Base-by-base conservation (phyloP, 2,797 vertebrate genomes). In the Knipowitschia caucasica region DNA sequence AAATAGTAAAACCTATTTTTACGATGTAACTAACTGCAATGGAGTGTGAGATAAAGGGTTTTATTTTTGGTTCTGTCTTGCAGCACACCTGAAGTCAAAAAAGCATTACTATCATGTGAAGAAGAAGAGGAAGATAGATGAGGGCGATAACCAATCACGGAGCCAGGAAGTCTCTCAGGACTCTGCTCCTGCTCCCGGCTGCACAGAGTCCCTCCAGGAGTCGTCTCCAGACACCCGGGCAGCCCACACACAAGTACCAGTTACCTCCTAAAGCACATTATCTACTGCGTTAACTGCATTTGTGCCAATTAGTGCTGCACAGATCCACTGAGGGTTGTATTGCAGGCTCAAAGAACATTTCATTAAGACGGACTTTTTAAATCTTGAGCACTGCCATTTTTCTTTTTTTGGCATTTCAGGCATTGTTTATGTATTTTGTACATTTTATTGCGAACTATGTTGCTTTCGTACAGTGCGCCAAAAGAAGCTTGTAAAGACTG, bases 41-140 rank as follows among this genome's bases (percentile, higher is more conserved):
- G 15, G 4, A 38, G 17, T 38, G 15, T 38, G 9, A 31, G 17
- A 45, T 6, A 14, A n/a, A n/a, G 18, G 24, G n/a, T 25, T 18
- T n/a, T 31, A 20, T 10, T 25, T n/a, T n/a, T n/a, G n/a, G 29
- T 51, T 31, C 2, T 62, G 3, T 74, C 38, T 67, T 59, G 42
- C 68, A 99, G 96, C 93, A 71, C 96, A 98, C 81, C 82, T 90
- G 4, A 93, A 91, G 33, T 98, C 96, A 64, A 98, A 93, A 77
- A 93, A 91, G 64, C 96, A 99, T 78, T 84, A 88, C 77, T 73
- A 90, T 73, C 92, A 92, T 3, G 64, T 92, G 67, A 95, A 83
- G 89, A 96, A 94, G 79, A 93, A 79, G 67, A 92, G 78, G 74
- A 94, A 81, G 78, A 59, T 64, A 4, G 88, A 92, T 14, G 59